Conservation (phyloP, 2,888 invertebrate species). For the Troides aeacus region DNA sequence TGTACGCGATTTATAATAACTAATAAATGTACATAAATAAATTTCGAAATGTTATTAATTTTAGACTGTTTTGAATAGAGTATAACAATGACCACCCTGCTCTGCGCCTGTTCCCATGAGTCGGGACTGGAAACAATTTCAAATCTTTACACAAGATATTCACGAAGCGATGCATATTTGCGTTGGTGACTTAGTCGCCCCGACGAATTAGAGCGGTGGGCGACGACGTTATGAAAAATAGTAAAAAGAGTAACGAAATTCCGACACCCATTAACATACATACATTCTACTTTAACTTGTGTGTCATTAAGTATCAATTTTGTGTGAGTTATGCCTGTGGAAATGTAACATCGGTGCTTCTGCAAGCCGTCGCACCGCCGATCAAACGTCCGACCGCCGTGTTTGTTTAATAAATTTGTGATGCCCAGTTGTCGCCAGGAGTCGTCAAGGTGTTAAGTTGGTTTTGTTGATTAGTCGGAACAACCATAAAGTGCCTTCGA, state of each 20-base stretch:
- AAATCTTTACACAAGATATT: slow-evolving; percentile 75
- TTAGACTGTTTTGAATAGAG: slow-evolving; percentile 6
- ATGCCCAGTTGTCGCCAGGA: slow-evolving; percentile 56
- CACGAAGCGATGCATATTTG: slow-evolving; percentile 71
- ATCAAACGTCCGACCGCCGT: slow-evolving; percentile 61
- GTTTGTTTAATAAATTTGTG: slow-evolving; percentile 69
- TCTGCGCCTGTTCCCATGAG: slow-evolving; percentile 60
- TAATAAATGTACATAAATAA: not conserved
- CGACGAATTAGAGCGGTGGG: slow-evolving; percentile 69
- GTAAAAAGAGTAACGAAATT: slow-evolving; percentile 44
- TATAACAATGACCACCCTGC: slow-evolving; percentile 23
- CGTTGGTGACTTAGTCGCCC: slow-evolving; percentile 71
- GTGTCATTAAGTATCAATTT: slow-evolving; percentile 34
- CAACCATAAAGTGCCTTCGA: slow-evolving; percentile 41
- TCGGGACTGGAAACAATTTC: slow-evolving; percentile 71
- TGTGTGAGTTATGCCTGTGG: slow-evolving; percentile 32
- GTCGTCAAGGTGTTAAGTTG: slow-evolving; percentile 59
- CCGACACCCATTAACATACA: slow-evolving; percentile 22
- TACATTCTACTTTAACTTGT: slow-evolving; percentile 29
- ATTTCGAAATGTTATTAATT: slow-evolving; percentile 11
- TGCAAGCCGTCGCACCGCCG: slow-evolving; percentile 46
- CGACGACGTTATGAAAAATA: slow-evolving; percentile 54
- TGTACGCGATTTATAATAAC: too few species aligned
- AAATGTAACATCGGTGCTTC: slow-evolving; percentile 33
- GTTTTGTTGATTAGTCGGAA: slow-evolving; percentile 47